Evolutionary conservation across 2,888 invertebrate species (phyloP).

Genomic region (Tiliacea aurago): DNA sequence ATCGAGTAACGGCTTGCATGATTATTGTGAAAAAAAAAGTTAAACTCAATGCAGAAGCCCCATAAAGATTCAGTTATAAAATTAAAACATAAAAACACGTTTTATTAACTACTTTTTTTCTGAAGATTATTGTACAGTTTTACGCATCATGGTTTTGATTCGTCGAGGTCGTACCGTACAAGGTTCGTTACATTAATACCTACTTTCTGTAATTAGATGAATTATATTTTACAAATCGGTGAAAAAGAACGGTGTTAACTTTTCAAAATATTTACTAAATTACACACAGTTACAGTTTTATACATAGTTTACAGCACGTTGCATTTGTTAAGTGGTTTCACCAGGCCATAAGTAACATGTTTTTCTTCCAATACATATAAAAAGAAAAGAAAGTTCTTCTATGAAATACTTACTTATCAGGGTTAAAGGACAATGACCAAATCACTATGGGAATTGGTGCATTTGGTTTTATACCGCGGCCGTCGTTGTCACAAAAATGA

Average conservation of each 20-base stretch:
- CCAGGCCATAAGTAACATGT: neutral
- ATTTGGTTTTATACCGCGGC: no score
- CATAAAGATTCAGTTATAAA: slow-evolving; percentile 53
- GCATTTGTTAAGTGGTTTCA: neutral
- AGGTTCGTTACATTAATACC: neutral
- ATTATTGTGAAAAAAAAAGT: slow-evolving; percentile 28
- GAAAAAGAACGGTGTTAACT: neutral
- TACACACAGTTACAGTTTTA: no score
- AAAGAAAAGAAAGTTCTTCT: neutral
- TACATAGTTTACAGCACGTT: neutral
- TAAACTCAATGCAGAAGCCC: slow-evolving; percentile 36
- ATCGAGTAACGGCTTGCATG: slow-evolving; percentile 36
- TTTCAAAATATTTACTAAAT: no score
- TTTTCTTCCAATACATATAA: neutral
- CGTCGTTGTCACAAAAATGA: no score
- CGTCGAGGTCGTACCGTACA: neutral
- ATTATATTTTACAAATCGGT: neutral
- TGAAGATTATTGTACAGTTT: slow-evolving; percentile 20
- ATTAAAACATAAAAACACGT: slow-evolving; percentile 49
- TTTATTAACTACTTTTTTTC: slow-evolving; percentile 29
- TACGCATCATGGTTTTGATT: slow-evolving; percentile 4
- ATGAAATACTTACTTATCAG: neutral
- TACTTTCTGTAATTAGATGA: neutral
- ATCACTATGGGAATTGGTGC: no score
- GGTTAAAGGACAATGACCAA: no score